phyloP scores from a whole-genome alignment of 2,113 vertebrate species.

The Erythrocercus mccallii region DNA sequence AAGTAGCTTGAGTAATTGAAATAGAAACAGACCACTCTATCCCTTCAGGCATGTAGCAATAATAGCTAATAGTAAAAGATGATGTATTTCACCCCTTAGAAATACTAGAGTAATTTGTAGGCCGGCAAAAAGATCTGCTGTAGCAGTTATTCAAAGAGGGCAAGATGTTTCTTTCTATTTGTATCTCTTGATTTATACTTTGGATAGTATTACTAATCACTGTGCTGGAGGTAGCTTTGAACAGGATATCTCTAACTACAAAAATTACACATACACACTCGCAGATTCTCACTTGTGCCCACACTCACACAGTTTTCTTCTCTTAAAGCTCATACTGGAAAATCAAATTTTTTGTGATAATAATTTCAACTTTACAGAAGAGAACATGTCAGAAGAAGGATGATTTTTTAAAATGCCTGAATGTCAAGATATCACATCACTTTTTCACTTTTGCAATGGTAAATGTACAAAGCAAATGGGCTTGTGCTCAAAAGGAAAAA shows the following conservation, averaged over 20 bases:
- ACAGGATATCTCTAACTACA: background rate
- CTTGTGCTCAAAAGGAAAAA: background rate
- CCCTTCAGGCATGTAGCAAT: conserved; percentile 22
- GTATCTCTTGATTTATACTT: background rate
- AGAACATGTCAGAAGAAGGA: background rate
- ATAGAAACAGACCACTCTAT: conserved; percentile 5
- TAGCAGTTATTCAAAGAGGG: background rate
- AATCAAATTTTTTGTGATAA: background rate
- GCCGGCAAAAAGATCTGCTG: background rate
- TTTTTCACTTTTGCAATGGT: background rate
- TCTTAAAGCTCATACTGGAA: background rate
- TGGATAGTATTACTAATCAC: background rate
- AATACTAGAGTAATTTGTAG: conserved; percentile 6
- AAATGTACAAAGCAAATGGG: background rate
- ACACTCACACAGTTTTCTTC: background rate
- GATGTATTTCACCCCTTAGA: background rate
- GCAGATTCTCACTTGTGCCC: background rate
- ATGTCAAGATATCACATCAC: background rate
- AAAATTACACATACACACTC: background rate
- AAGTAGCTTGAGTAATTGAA: conserved; percentile 48
- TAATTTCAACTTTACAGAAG: background rate
- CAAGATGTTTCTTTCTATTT: background rate
- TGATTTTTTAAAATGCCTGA: background rate
- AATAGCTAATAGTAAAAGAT: conserved; percentile 52
- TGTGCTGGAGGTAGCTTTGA: background rate